phyloP scores from a whole-genome alignment of 2,113 vertebrate genomes.

The Clinocottus analis region DNA sequence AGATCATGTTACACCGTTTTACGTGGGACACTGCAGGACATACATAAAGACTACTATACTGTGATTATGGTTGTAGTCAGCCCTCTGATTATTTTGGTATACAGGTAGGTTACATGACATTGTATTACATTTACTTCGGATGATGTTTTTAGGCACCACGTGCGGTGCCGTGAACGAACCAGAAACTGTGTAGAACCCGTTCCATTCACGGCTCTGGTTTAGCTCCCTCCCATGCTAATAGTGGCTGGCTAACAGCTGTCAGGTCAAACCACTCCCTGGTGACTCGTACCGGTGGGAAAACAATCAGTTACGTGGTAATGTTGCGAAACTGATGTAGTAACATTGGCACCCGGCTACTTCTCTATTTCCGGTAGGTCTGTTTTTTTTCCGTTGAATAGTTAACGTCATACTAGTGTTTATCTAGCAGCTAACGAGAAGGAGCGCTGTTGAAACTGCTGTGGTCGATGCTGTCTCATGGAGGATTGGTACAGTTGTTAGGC shows the following conservation, averaged over 20 bases:
- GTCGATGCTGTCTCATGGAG: constrained; percentile 64
- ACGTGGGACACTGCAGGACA: accelerated
- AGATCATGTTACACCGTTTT: not conserved
- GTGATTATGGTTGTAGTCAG: accelerated
- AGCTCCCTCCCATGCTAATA: constrained; percentile 24
- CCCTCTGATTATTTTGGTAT: accelerated
- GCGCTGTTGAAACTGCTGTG: not conserved
- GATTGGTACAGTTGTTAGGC: constrained; percentile 47
- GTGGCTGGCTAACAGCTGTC: not conserved
- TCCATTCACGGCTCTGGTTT: not conserved
- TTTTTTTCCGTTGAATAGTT: not conserved
- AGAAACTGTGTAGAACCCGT: not conserved
- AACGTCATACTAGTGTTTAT: not conserved
- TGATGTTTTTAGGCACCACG: not conserved
- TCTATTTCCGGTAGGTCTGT: constrained; percentile 24
- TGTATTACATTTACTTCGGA: not conserved
- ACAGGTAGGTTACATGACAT: not conserved
- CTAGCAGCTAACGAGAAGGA: not conserved
- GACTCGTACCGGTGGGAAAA: not conserved
- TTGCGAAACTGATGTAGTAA: constrained; percentile 48
- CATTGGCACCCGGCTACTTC: not conserved
- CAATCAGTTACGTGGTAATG: constrained; percentile 14
- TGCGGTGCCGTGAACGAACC: not conserved
- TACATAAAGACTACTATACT: accelerated
- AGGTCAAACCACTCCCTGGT: constrained; percentile 47